These are phyloP conservation scores for Pristionchus fissidentatus DNA, from an alignment of 2,888 invertebrate genomes.

Conservation along the genomic window DNA sequence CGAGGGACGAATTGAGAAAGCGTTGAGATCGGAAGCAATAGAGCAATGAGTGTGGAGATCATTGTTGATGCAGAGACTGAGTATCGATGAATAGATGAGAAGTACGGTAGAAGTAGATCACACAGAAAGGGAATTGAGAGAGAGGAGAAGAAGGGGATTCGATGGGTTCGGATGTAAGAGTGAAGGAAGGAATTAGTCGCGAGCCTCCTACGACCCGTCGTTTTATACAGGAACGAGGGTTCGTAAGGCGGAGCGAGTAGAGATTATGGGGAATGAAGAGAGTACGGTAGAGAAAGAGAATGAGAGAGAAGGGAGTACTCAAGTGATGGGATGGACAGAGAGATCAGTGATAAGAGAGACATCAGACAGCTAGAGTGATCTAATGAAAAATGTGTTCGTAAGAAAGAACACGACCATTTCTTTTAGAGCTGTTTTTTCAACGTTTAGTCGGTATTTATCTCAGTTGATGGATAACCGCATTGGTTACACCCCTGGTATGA, in stretches of 20 bases:
- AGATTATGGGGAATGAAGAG: not conserved
- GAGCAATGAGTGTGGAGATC: not conserved
- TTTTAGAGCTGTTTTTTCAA: no score
- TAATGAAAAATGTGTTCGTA: constrained; percentile 21
- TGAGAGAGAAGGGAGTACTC: not conserved
- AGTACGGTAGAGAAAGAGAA: not conserved
- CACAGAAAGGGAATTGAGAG: not conserved
- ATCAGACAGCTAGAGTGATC: not conserved
- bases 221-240: constrained; percentile 27
- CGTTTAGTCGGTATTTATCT: no score
- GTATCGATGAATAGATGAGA: not conserved
- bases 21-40: constrained; percentile 14
- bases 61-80: not conserved
- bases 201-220: not conserved
- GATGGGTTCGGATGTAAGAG: not conserved
- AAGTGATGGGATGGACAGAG: not conserved
- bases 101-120: not conserved
- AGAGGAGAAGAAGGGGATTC: not conserved
- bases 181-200: not conserved
- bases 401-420: not conserved
- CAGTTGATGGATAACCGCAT: no score
- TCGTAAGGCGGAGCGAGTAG: constrained; percentile 19
- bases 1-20: constrained; percentile 23
- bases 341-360: constrained; percentile 15
- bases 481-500: no score